phyloP scores from a whole-genome alignment of 2,113 vertebrate species.

The Bettongia penicillata region DNA sequence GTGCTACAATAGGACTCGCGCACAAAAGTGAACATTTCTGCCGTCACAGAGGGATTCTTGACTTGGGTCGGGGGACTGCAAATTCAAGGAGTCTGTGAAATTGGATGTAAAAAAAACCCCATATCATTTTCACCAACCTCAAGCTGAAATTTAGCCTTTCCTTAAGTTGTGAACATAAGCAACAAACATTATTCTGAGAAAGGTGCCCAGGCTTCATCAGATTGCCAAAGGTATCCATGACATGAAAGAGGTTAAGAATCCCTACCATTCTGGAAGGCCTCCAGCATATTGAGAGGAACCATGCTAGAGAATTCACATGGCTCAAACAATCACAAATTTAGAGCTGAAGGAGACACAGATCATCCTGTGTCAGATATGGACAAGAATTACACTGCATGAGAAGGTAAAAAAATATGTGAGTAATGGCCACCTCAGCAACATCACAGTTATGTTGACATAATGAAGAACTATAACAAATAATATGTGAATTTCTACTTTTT shows the following conservation, averaged over 20 bases:
- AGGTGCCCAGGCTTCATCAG: background rate
- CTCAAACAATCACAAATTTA: background rate
- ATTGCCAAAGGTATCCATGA: background rate
- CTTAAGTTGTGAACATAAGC: background rate
- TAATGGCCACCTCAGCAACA: background rate
- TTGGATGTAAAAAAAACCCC: background rate
- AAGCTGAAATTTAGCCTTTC: background rate
- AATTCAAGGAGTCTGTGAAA: background rate
- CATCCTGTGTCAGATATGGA: background rate
- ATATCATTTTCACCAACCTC: background rate
- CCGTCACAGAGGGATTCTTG: background rate
- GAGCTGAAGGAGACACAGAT: background rate
- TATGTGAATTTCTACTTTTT: background rate
- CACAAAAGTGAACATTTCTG: background rate
- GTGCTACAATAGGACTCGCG: background rate
- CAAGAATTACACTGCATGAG: background rate
- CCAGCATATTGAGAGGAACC: background rate
- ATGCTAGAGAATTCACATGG: background rate
- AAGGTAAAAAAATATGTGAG: background rate
- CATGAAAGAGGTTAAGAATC: background rate
- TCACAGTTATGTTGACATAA: background rate
- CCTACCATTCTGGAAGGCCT: background rate
- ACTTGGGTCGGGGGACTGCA: background rate
- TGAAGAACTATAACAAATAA: background rate
- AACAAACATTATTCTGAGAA: background rate